Conservation (phyloP, 2,113 vertebrate species). For the Rafetus swinhoei region DNA sequence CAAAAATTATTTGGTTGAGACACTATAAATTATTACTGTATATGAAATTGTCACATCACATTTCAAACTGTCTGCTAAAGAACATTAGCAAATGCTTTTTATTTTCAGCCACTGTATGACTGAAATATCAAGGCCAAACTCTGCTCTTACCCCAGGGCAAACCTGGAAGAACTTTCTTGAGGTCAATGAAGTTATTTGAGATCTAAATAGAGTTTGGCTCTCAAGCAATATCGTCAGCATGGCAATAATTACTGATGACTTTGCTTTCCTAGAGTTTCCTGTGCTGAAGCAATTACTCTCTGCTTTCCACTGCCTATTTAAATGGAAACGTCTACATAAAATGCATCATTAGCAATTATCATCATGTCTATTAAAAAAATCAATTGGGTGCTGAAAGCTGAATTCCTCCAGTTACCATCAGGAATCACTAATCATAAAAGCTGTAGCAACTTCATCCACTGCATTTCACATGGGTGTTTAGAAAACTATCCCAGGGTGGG, state of each 20-base stretch:
- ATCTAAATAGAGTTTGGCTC: neutral
- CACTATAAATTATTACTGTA: neutral
- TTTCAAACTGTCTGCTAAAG: neutral
- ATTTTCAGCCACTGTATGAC: neutral
- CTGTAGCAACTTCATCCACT: neutral
- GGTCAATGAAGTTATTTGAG: neutral
- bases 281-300: constrained; percentile 1
- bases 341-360: neutral
- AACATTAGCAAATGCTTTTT: neutral
- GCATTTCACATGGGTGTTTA: neutral
- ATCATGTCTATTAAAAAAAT: neutral
- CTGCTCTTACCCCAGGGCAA: neutral
- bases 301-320: constrained; percentile 1
- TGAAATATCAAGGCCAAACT: neutral
- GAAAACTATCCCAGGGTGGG: rapidly evolving
- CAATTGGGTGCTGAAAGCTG: constrained; percentile 42
- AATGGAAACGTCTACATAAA: neutral
- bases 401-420: neutral
- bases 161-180: neutral
- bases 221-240: rapidly evolving
- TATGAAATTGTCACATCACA: neutral
- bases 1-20: neutral
- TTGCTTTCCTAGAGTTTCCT: neutral
- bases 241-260: neutral
- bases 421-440: neutral